phyloP scores from a whole-genome alignment of 2,113 vertebrate species.

The Abramis brama region DNA sequence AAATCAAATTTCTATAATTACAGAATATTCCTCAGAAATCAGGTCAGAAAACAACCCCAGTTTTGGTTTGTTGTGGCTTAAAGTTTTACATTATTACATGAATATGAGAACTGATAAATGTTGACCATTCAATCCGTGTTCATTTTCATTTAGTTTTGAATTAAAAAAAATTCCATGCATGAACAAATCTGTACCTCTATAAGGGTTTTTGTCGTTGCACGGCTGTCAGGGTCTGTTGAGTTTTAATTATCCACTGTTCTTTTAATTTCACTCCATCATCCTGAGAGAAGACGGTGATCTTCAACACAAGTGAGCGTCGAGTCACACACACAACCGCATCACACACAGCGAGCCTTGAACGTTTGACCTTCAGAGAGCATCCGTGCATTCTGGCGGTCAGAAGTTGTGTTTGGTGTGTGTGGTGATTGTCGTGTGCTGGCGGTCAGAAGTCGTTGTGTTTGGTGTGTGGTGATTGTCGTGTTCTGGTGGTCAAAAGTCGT shows the following conservation, averaged over 20 bases:
- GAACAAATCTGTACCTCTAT: background rate
- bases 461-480: too few species aligned
- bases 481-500: too few species aligned
- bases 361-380: constrained; percentile 7
- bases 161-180: background rate
- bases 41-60: too few species aligned
- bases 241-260: constrained; percentile 69
- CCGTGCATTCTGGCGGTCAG: background rate
- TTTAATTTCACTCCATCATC: constrained; percentile 67
- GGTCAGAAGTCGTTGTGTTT: too few species aligned
- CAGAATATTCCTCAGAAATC: too few species aligned
- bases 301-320: background rate
- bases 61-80: too few species aligned
- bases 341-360: background rate
- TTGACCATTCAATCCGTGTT: background rate
- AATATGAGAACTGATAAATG: too few species aligned
- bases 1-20: too few species aligned
- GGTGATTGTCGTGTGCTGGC: background rate
- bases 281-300: background rate
- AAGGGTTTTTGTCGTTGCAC: background rate
- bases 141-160: background rate
- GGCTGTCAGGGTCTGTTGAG: constrained; percentile 59
- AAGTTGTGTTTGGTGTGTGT: background rate
- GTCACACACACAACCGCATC: too few species aligned
- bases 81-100: too few species aligned